phyloP scores from a whole-genome alignment of 2,888 invertebrate species.

The Pammene fasciana region DNA sequence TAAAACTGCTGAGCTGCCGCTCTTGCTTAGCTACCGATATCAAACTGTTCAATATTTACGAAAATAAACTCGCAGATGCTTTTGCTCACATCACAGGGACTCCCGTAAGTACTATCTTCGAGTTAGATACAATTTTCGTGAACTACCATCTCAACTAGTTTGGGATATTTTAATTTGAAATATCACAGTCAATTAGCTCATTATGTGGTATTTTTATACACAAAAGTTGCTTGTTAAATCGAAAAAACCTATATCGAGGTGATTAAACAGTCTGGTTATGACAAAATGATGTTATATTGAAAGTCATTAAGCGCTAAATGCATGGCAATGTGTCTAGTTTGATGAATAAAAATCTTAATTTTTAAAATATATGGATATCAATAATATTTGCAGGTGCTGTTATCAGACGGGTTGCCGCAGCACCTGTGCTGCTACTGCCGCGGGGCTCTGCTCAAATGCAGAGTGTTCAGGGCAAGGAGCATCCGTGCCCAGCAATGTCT shows the following conservation, averaged over 20 bases:
- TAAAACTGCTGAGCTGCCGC: constrained; percentile 29
- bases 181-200: not conserved
- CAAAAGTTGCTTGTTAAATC: too few relatives aligned
- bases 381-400: constrained; percentile 12
- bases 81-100: constrained; percentile 25
- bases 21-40: constrained; percentile 35
- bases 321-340: too few relatives aligned
- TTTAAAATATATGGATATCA: too few relatives aligned
- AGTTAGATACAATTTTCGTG: not conserved
- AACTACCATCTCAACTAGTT: not conserved
- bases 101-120: constrained; percentile 27
- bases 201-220: too few relatives aligned
- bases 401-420: constrained; percentile 13
- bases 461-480: constrained; percentile 1
- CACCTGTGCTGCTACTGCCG: constrained; percentile 21
- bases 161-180: not conserved
- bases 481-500: constrained; percentile 19
- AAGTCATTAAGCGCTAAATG: too few relatives aligned
- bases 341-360: too few relatives aligned
- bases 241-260: too few relatives aligned
- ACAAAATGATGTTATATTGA: too few relatives aligned
- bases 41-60: constrained; percentile 31
- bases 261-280: too few relatives aligned
- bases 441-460: constrained; percentile 13
- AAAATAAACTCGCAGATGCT: constrained; percentile 18